These are phyloP conservation scores for Acropternis orthonyx DNA, from an alignment of 2,797 vertebrate genomes.

Conservation along the genomic window DNA sequence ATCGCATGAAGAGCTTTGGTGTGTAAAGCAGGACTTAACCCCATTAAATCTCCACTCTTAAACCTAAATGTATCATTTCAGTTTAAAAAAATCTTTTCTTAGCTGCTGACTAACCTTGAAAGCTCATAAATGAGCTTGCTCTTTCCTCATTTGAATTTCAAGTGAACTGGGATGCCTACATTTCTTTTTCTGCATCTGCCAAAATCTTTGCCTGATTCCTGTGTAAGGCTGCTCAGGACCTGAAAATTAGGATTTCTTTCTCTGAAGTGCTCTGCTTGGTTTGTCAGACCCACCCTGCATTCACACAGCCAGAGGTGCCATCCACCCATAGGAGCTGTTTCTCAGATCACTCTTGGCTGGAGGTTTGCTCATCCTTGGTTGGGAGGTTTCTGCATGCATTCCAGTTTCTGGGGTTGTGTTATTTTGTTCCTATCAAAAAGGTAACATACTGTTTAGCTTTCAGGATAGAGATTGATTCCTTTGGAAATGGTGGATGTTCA, in stretches of 20 bases:
- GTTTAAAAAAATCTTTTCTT: background rate
- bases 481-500: background rate
- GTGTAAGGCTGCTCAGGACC: background rate
- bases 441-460: background rate
- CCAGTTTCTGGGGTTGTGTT: background rate
- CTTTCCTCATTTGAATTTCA: slow-evolving; percentile 31
- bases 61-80: background rate
- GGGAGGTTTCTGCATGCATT: background rate
- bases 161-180: background rate
- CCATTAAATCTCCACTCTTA: slow-evolving; percentile 3
- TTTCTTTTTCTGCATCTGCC: background rate
- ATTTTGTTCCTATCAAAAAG: background rate
- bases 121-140: background rate
- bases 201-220: background rate
- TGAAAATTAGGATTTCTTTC: background rate
- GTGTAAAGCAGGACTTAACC: slow-evolving; percentile 24
- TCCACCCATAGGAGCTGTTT: background rate
- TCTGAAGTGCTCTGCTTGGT: background rate
- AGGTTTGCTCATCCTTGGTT: background rate
- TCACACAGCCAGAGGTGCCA: background rate
- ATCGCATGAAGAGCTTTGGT: background rate
- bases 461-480: background rate
- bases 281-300: background rate
- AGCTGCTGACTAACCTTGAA: slow-evolving; percentile 30
- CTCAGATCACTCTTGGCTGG: accelerated